These are phyloP conservation scores for Sebastiscus albofasciatus DNA, from an alignment of 2,797 vertebrate species.

Conservation along the genomic window DNA sequence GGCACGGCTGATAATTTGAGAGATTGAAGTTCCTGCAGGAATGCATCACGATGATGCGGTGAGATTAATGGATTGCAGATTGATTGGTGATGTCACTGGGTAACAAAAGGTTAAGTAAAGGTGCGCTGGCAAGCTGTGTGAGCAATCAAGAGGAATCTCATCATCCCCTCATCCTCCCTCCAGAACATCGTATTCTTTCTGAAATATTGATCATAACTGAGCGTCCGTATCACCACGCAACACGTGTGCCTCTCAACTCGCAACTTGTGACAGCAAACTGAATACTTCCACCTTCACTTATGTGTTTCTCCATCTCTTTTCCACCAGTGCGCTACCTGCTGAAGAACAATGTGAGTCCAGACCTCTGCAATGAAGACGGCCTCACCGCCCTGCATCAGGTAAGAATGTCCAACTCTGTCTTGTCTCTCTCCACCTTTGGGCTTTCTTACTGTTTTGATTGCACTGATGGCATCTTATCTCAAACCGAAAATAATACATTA, in stretches of 20 bases:
- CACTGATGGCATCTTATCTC: background rate
- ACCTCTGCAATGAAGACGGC: constrained; percentile 97
- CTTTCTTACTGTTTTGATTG: background rate
- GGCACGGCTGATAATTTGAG: constrained; percentile 52
- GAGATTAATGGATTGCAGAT: constrained; percentile 53
- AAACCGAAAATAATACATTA: background rate
- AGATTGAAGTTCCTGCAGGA: constrained; percentile 36
- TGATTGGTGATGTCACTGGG: constrained; percentile 42
- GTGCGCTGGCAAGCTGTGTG: background rate
- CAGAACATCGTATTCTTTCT: background rate
- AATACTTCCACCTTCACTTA: background rate
- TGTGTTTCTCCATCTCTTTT: constrained; percentile 23
- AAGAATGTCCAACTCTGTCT: constrained; percentile 39
- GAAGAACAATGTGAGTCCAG: constrained; percentile 94
- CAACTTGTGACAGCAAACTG: accelerated
- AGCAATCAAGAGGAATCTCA: constrained; percentile 8
- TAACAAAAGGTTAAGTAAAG: constrained; percentile 37
- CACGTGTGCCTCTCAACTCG: background rate
- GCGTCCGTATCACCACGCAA: background rate
- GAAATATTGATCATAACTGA: constrained; percentile 9
- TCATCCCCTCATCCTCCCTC: constrained; percentile 11
- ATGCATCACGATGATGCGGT: background rate
- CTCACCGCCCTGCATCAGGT: constrained; percentile 98
- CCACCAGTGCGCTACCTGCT: constrained; percentile 91
- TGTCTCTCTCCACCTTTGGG: background rate